Evolutionary conservation across 2,888 invertebrate species (phyloP), one percentile per base, ranked within the genome.

Genomic region (Apodemia zela): DNA sequence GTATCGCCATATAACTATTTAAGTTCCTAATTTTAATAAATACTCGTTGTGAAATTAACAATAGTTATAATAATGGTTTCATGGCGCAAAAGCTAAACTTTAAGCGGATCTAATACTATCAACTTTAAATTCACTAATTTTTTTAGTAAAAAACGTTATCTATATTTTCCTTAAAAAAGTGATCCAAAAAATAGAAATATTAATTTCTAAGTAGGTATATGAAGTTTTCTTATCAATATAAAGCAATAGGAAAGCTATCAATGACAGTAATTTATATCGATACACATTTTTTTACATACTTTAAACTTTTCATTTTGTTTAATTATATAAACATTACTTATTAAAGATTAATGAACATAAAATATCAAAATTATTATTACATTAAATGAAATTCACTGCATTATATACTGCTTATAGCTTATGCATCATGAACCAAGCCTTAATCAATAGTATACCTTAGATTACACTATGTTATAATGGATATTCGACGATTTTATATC

Each of bases 401-500:
- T 38, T 38, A 38, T 38, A 21, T 18, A 51, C 4, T 4, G 51
- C 21, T 51, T 51, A 18, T 21, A 51, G 51, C 51, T 51, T 51
- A 21, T 51, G 51, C 11, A 17, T 51, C 21, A 18, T 54, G 54
- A 21, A 54, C 25, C 21, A 54, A 54, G 51, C 51, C 51, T 54
- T 54, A 54, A 25, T 54, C 25, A 15, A 54, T 54, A 21, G 25
- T 25, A 54, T 54, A 21, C 54, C 54, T 33, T 54, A 54, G 54
- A 17, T 13, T 25, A 54, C 54, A 54, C 54, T 54, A 54, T 62
- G 54, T 61, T 60, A 38, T 66, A 51, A 49, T 60, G 65, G 64
- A 67, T 61, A 61, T 66, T 65, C 60, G 68, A 65, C 65, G 21
- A 21, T 17, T 29, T 29, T 47, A 61, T 47, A 62, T 66, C 60